Conservation (phyloP, 92 coral and sea anemone genomes). For the Bergia puertoricense region DNA sequence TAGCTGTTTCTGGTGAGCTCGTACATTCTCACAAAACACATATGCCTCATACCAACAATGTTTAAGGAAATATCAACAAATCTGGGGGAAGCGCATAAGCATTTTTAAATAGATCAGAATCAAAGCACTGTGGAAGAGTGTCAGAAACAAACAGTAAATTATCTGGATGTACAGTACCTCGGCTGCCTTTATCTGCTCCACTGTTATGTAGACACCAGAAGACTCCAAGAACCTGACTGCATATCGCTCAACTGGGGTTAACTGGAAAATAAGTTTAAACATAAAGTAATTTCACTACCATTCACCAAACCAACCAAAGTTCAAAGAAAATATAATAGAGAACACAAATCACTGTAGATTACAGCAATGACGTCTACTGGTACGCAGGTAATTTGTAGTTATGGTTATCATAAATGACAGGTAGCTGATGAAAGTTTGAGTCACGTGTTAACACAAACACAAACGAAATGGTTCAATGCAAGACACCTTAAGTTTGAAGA, state of each 20-base stretch:
- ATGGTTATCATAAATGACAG: not conserved
- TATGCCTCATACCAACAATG: not conserved
- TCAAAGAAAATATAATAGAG: not conserved
- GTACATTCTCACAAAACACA: not conserved
- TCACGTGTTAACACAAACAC: not conserved
- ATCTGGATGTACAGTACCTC: slow-evolving; percentile 51
- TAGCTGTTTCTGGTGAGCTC: not conserved
- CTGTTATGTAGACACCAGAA: slow-evolving; percentile 83
- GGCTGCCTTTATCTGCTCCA: slow-evolving; percentile 89
- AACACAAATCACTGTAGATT: too few species aligned
- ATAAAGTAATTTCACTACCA: not conserved
- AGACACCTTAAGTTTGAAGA: not conserved
- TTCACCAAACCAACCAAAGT: not conserved
- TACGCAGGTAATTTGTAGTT: not conserved
- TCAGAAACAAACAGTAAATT: not conserved
- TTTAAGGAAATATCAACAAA: not conserved
- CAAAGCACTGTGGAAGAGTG: not conserved
- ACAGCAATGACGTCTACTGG: too few species aligned
- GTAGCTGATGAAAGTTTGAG: not conserved
- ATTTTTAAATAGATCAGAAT: not conserved
- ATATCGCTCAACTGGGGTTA: slow-evolving; percentile 89
- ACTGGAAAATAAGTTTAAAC: slow-evolving; percentile 46
- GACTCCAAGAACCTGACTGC: slow-evolving; percentile 91
- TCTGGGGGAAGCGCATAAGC: slow-evolving; percentile 9
- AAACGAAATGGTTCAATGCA: not conserved